Percentiles rank a stretch among this genome's conserved stretches.
These are phyloP conservation scores for Rosalia funebris DNA, from an alignment of 2,888 invertebrate species.

Conservation along the genomic window DNA sequence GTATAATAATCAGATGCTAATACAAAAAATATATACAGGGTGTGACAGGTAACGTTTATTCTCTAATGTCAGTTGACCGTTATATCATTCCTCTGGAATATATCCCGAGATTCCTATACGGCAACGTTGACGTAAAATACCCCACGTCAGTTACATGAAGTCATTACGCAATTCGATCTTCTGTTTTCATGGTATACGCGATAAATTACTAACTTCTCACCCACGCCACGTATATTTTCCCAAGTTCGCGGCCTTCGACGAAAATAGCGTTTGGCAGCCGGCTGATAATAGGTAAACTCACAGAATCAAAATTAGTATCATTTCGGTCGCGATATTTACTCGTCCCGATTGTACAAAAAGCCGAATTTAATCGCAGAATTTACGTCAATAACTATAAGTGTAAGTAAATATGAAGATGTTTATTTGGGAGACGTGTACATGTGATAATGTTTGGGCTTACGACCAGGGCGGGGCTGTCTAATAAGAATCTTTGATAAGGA, in stretches of 20 bases:
- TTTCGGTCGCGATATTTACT: conserved; percentile 14
- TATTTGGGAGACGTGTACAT: not conserved
- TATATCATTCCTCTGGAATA: too few relatives aligned
- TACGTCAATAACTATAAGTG: not conserved
- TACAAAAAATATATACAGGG: too few relatives aligned
- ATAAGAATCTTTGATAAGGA: too few relatives aligned
- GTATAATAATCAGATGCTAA: too few relatives aligned
- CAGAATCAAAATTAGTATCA: conserved; percentile 41
- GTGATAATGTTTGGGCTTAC: not conserved
- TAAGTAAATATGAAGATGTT: not conserved
- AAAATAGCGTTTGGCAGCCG: conserved; percentile 39
- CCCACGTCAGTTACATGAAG: too few relatives aligned
- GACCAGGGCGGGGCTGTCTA: too few relatives aligned
- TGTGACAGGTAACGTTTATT: too few relatives aligned
- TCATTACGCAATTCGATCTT: too few relatives aligned
- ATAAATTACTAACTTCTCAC: not conserved
- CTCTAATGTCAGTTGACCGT: too few relatives aligned
- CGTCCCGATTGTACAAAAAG: too few relatives aligned
- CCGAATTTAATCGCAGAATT: conserved; percentile 5
- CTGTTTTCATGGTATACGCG: not conserved
- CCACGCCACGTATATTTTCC: conserved; percentile 4
- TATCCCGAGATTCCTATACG: too few relatives aligned
- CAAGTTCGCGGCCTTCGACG: conserved; percentile 23
- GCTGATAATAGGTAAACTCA: conserved; percentile 29
- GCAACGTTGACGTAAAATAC: too few relatives aligned